Conservation (phyloP, 2,113 vertebrate genomes). For the Seriola rivoliana region DNA sequence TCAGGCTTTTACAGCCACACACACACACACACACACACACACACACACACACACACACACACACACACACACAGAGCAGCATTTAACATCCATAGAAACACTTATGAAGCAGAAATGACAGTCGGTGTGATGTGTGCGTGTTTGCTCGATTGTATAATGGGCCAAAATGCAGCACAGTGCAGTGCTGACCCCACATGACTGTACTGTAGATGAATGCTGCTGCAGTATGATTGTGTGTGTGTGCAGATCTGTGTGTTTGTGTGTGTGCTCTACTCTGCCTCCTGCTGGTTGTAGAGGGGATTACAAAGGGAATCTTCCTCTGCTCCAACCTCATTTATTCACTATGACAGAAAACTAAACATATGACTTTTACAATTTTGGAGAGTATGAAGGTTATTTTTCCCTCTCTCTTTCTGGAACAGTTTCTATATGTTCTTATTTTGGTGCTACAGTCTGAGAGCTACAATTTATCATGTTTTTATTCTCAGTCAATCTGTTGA, state of each 20-base stretch:
- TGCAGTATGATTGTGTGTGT: slow-evolving; percentile 12
- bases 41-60: no score
- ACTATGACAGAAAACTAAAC: no score
- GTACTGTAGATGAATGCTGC: background rate
- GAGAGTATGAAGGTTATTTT: background rate
- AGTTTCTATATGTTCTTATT: background rate
- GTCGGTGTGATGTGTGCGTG: background rate
- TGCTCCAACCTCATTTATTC: no score
- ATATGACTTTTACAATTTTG: no score
- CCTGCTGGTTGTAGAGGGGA: slow-evolving; percentile 62
- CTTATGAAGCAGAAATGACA: slow-evolving; percentile 2
- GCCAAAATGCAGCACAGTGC: slow-evolving; percentile 2
- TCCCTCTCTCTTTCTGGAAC: background rate
- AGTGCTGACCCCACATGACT: background rate
- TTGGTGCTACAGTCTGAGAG: background rate
- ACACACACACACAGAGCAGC: no score
- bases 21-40: slow-evolving; percentile 1
- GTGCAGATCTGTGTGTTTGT: background rate
- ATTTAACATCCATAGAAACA: background rate
- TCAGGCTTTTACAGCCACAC: slow-evolving; percentile 37
- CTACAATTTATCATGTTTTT: background rate
- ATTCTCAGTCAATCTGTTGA: background rate
- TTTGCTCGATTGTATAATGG: background rate
- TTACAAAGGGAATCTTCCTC: background rate
- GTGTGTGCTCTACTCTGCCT: slow-evolving; percentile 25